Evolutionary conservation across 92 coral and sea anemone species (phyloP).

Genomic region (Bergia puertoricense): DNA sequence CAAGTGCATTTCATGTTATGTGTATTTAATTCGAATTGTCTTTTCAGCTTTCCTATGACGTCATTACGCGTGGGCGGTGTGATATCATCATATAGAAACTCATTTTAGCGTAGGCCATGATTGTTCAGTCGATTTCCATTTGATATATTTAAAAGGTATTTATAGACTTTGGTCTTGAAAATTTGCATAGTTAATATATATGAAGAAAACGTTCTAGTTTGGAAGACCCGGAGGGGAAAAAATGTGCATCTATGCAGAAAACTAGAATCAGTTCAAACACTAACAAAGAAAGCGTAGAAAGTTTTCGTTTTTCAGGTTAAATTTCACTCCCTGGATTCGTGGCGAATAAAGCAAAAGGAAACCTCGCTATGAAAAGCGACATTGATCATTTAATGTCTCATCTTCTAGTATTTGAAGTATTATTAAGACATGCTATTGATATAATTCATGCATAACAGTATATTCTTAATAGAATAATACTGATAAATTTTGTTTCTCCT

Average conservation of each 20-base stretch:
- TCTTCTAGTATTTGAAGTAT: background rate
- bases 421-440: background rate
- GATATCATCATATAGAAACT: slow-evolving; percentile 12
- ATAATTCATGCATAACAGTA: background rate
- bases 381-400: background rate
- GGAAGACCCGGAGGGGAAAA: background rate
- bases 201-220: too few species aligned
- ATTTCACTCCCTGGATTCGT: background rate
- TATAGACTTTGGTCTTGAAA: background rate
- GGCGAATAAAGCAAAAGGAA: background rate
- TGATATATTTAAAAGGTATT: slow-evolving; percentile 1
- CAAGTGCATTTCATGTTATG: background rate
- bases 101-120: background rate
- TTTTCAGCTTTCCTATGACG: slow-evolving; percentile 23
- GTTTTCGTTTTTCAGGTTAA: too few species aligned
- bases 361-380: background rate
- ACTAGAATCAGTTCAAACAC: background rate
- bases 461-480: too few species aligned
- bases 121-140: background rate
- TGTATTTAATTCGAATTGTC: background rate
- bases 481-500: background rate
- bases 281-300: too few species aligned
- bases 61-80: slow-evolving; percentile 31
- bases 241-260: too few species aligned
- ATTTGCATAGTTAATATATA: background rate